Evolutionary conservation across 2,113 vertebrate species (phyloP), one percentile per base, ranked within the genome.

Genomic region (Eptesicus fuscus): DNA sequence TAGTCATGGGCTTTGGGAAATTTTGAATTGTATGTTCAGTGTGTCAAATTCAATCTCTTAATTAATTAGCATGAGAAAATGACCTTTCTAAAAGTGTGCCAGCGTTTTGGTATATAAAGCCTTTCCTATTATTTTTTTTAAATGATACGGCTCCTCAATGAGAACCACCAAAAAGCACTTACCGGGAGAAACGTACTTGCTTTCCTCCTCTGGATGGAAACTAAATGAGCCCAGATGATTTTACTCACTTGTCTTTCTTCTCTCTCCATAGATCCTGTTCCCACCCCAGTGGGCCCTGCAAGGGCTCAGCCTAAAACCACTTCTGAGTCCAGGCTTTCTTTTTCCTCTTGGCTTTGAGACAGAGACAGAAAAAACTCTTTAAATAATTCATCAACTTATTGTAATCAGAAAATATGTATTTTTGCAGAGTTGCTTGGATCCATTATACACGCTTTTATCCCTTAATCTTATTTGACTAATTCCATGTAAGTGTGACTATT

Each of bases 171-270:
- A 65, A 90, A 79, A 87, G 7, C 9, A 74, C 93, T 37, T 23
- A 7, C 35, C 74, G 22, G 8, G 73, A 3, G 51, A 74, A 79
- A 22, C 73, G 14, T 32, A 70, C 70, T 47, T 56, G 7, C 14
- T 89, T 90, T 83, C 70, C 30, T 83, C 30, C n/a, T 83, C 6
- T 47, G 77, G 12, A 40, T 93, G 35, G 35, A 42, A 77, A 92
- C 56, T 79, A 84, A 89, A 63, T 76, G 83, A 90, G n/a, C 59
- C 78, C 53, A 93, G 88, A 30, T 80, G 56, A 59, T 80, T 94
- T 70, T 53, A 47, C 10, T 90, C 44, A 71, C 32, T 80, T 87
- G 8, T 63, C 56, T 94, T 49, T n/a, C 32, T 20, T 32, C 30
- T 17, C 28, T 67, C 28, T 7, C 2, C 49, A 20, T 49, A 44